These are phyloP conservation scores for Tetramorium alpestre DNA, from an alignment of 1,140 invertebrate genomes.

Conservation along the genomic window DNA sequence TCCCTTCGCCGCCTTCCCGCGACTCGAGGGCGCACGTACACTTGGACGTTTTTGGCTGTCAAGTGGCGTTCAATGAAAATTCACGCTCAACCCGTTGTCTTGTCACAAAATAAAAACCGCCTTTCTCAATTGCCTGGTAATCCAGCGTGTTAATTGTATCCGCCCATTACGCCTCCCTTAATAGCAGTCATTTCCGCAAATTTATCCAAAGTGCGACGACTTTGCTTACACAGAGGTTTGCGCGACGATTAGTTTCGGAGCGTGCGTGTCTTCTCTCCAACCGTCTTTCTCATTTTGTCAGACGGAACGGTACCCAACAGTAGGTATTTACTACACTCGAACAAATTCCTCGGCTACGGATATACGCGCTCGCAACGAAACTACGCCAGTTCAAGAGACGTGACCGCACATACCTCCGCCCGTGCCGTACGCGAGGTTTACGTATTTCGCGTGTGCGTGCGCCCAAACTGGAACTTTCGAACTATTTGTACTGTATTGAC, in stretches of 20 bases:
- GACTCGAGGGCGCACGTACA: constrained; percentile 3
- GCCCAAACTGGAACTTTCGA: constrained; percentile 38
- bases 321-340: neutral
- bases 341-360: constrained; percentile 32
- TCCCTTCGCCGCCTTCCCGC: neutral
- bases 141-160: neutral
- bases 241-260: neutral
- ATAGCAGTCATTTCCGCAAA: neutral
- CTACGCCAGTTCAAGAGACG: constrained; percentile 24
- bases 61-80: constrained; percentile 9
- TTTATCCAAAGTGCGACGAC: neutral
- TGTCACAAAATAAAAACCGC: neutral
- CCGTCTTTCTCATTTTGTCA: neutral
- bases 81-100: neutral
- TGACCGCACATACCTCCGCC: constrained; percentile 39
- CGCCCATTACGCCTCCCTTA: neutral
- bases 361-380: constrained; percentile 32
- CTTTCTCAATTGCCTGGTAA: neutral
- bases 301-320: neutral
- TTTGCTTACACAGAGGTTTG: neutral
- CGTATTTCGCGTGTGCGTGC: constrained; percentile 31
- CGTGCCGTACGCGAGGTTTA: neutral
- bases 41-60: constrained; percentile 14
- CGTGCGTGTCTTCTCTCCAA: neutral
- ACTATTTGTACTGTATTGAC: constrained; percentile 62